Percentiles rank a stretch among this genome's conserved stretches.
Conservation (phyloP, 1,140 invertebrate genomes). For the Nautilus pompilius region DNA sequence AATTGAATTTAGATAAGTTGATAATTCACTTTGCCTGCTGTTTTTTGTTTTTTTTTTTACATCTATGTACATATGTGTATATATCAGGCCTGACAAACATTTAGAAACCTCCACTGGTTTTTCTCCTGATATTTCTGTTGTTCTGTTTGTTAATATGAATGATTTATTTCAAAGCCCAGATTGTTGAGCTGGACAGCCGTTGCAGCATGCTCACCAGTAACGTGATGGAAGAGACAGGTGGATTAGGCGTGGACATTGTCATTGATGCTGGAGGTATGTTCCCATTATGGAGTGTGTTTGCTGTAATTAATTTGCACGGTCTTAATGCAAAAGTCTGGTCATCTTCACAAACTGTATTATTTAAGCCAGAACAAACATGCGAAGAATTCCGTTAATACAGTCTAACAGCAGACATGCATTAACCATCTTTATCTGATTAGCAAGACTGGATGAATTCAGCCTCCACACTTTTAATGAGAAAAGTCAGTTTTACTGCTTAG, state of each 20-base stretch:
- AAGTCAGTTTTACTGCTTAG: no score
- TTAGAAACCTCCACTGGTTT: no score
- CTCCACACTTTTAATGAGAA: no score
- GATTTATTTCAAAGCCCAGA: constrained; percentile 40
- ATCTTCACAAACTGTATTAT: no score
- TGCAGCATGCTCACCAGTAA: constrained; percentile 48
- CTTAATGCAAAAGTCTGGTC: background rate
- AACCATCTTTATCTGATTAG: no score
- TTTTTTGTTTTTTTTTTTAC: no score
- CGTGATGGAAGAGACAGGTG: constrained; percentile 58
- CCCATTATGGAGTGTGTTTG: background rate
- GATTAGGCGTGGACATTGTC: constrained; percentile 57
- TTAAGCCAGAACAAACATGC: no score
- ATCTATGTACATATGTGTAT: background rate
- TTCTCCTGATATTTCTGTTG: background rate
- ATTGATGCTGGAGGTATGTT: constrained; percentile 55
- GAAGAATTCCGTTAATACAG: no score
- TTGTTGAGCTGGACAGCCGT: constrained; percentile 53
- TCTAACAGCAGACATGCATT: no score
- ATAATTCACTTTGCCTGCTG: no score
- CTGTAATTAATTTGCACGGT: background rate
- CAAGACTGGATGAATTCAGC: no score
- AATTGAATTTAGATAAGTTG: background rate
- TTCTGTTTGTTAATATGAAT: background rate
- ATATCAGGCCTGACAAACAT: no score